Evolutionary conservation across 2,797 vertebrate species (phyloP).

Genomic region (Sphaeramia orbicularis): DNA sequence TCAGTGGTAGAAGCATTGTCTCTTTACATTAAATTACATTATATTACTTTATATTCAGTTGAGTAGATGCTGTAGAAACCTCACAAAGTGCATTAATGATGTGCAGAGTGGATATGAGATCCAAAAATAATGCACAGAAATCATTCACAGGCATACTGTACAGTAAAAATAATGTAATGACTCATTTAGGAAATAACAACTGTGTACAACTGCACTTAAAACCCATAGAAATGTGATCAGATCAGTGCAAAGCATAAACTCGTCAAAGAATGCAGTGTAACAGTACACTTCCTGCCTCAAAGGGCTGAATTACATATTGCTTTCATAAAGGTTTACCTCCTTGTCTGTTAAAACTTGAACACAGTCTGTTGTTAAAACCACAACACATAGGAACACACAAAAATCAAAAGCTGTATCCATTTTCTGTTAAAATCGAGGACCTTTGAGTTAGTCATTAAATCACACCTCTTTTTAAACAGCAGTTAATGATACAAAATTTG

Average conservation of each 20-base stretch:
- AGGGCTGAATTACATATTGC: constrained; percentile 24
- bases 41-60: no score
- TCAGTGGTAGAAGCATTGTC: no score
- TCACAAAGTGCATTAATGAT: no score
- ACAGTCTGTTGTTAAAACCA: not conserved
- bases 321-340: constrained; percentile 47
- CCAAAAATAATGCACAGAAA: no score
- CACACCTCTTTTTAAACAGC: not conserved
- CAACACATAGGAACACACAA: constrained; percentile 24
- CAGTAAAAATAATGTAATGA: no score
- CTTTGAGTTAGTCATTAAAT: constrained; percentile 14
- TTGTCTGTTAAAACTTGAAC: constrained; percentile 33
- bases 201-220: not conserved
- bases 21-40: no score
- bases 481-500: not conserved
- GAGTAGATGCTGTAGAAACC: no score
- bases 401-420: constrained; percentile 25
- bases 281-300: constrained; percentile 14
- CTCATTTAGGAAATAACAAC: no score
- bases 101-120: no score
- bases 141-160: no score
- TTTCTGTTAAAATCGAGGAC: constrained; percentile 8
- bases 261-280: constrained; percentile 26
- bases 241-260: constrained; percentile 1
- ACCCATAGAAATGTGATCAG: not conserved